Conservation (phyloP, 2,797 vertebrate species). For the Danio kyathit region DNA sequence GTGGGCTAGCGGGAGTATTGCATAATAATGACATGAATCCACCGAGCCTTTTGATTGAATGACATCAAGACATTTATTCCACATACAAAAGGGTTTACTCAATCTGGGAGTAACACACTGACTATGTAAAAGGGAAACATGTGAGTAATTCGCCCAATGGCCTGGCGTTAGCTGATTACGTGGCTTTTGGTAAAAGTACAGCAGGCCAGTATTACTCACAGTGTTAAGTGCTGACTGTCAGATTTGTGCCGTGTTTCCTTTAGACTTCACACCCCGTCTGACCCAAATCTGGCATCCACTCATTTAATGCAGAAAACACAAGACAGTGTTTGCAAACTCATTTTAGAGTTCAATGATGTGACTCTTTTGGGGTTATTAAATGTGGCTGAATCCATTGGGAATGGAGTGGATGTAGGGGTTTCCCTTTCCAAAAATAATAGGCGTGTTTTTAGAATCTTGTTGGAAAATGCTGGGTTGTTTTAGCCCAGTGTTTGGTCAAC, state of each 20-base stretch:
- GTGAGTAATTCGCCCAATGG: constrained; percentile 63
- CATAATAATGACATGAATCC: not conserved
- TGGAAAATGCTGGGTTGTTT: no score
- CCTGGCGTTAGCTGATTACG: constrained; percentile 36
- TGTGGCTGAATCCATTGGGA: not conserved
- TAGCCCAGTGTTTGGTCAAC: no score
- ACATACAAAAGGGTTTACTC: constrained; percentile 49
- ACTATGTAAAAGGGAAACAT: constrained; percentile 33
- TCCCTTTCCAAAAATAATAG: no score
- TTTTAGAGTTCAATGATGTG: not conserved
- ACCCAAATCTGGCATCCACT: not conserved
- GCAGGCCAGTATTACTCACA: constrained; percentile 69
- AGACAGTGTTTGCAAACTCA: not conserved
- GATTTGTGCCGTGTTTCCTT: constrained; percentile 61
- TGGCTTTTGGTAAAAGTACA: constrained; percentile 60
- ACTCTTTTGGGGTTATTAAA: not conserved
- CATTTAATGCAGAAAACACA: not conserved
- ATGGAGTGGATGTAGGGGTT: not conserved
- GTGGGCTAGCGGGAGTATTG: not conserved
- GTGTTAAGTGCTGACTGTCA: constrained; percentile 68
- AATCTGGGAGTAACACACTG: constrained; percentile 37
- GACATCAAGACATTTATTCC: not conserved
- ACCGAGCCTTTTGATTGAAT: not conserved
- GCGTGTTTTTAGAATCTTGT: no score
- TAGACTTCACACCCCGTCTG: constrained; percentile 35